A percentile compares a stretch with the other conserved stretches of the same genome.
phyloP scores from a whole-genome alignment of 2,797 vertebrate species.

The Oceanodroma leucorhoa region DNA sequence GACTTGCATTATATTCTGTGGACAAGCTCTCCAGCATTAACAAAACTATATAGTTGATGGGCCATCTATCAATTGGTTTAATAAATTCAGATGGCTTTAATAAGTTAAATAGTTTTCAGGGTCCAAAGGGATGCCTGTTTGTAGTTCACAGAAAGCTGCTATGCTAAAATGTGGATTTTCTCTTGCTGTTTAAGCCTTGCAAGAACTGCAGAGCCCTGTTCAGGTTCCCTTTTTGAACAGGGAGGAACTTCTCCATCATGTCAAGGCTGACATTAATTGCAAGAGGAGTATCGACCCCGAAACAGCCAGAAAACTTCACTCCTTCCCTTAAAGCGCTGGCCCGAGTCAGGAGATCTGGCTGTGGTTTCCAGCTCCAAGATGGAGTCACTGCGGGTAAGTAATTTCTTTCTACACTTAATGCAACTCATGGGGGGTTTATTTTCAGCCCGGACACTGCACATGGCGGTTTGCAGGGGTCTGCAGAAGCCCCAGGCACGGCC shows the following conservation, averaged over 20 bases:
- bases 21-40: neutral
- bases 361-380: neutral
- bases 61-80: neutral
- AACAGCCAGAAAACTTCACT: neutral
- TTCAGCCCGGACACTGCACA: accelerated
- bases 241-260: neutral
- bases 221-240: neutral
- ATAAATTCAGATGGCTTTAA: neutral
- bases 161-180: neutral
- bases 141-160: neutral
- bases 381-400: neutral
- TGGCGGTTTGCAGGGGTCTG: accelerated
- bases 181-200: neutral
- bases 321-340: neutral
- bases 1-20: neutral
- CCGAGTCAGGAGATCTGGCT: neutral
- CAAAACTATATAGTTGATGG: accelerated
- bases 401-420: neutral
- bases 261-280: neutral
- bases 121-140: neutral
- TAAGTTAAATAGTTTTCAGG: neutral
- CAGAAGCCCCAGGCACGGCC: neutral
- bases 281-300: accelerated
- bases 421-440: neutral
- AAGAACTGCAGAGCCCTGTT: neutral